Conservation (phyloP, 2,888 invertebrate genomes). For the Chydorus sphaericus region DNA sequence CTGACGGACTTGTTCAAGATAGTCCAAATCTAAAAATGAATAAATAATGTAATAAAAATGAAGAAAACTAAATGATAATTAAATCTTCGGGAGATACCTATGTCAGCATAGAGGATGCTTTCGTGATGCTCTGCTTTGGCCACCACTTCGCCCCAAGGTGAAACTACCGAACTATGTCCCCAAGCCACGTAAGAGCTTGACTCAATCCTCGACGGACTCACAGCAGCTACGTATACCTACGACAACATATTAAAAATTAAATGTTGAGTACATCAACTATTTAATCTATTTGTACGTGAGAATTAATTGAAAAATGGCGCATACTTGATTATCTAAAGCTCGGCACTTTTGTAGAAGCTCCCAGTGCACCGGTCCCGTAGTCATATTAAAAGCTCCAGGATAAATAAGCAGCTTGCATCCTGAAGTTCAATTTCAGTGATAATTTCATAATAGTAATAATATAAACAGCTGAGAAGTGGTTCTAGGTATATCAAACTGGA, state of each 20-base stretch:
- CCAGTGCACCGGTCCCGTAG: conserved; percentile 90
- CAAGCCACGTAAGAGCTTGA: conserved; percentile 65
- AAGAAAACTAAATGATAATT: neutral
- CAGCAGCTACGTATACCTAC: conserved; percentile 58
- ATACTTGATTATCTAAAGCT: conserved; percentile 68
- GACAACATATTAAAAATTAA: too few relatives aligned
- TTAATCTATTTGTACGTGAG: too few relatives aligned
- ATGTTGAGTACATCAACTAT: neutral
- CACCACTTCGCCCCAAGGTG: conserved; percentile 69
- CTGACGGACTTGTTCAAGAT: conserved; percentile 57
- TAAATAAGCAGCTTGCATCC: conserved; percentile 77
- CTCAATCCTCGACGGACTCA: conserved; percentile 65
- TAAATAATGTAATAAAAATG: neutral
- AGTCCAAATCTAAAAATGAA: conserved; percentile 45
- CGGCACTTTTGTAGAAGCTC: conserved; percentile 63
- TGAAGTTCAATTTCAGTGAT: too few relatives aligned
- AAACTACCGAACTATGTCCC: conserved; percentile 55
- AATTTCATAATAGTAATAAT: conserved; percentile 12
- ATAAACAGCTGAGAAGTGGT: conserved; percentile 1
- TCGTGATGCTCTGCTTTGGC: conserved; percentile 52
- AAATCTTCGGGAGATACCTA: too few relatives aligned
- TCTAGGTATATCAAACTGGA: too few relatives aligned
- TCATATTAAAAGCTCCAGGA: conserved; percentile 92
- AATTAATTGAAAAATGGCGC: too few relatives aligned
- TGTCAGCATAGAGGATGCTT: conserved; percentile 52